phyloP scores from a whole-genome alignment of 2,888 invertebrate species.

The Sesia bembeciformis region DNA sequence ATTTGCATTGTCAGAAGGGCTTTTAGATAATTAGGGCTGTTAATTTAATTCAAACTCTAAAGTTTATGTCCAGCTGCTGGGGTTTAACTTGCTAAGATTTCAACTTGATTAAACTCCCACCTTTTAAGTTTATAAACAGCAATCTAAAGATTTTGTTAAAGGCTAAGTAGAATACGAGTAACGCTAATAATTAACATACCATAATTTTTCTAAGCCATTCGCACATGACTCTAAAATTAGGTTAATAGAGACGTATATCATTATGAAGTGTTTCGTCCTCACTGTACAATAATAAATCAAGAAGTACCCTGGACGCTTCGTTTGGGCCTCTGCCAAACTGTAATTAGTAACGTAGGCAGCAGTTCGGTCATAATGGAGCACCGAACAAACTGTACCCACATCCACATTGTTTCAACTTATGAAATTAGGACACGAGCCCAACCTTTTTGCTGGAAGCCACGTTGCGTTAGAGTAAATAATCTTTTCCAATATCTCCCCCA shows the following conservation, averaged over 20 bases:
- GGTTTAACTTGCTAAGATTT: no score
- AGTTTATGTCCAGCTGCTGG: no score
- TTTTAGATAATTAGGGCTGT: no score
- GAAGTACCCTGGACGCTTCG: slow-evolving; percentile 35
- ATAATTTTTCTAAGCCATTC: neutral
- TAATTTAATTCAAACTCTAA: no score
- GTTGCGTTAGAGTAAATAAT: neutral
- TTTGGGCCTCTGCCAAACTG: slow-evolving; percentile 59
- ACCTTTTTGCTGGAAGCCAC: slow-evolving; percentile 8
- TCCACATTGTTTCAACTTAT: slow-evolving; percentile 49
- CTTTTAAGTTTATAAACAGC: no score
- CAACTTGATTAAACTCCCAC: no score
- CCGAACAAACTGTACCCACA: slow-evolving; percentile 25
- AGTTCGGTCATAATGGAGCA: slow-evolving; percentile 40
- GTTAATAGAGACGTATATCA: slow-evolving; percentile 40
- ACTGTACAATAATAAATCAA: slow-evolving; percentile 61
- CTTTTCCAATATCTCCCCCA: neutral
- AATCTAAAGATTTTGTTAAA: no score
- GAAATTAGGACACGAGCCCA: slow-evolving; percentile 35
- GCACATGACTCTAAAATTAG: slow-evolving; percentile 12
- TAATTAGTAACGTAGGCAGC: slow-evolving; percentile 55
- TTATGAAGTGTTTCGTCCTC: slow-evolving; percentile 44
- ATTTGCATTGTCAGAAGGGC: no score
- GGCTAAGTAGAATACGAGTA: no score
- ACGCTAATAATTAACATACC: no score